Conservation (phyloP, 2,113 vertebrate species). For the Rhinoderma darwinii region DNA sequence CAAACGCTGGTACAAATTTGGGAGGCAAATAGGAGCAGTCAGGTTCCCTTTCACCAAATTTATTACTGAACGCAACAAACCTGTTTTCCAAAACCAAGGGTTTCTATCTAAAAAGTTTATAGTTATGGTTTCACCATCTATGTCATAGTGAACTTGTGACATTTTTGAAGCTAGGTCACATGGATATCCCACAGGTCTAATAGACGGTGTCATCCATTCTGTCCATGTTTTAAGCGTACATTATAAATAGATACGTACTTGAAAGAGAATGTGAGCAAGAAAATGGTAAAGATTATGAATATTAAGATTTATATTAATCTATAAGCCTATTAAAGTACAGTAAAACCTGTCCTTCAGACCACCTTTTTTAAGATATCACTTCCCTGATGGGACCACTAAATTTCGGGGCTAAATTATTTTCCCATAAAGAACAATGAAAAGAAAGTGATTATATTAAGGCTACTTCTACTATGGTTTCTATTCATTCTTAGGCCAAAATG, state of each 20-base stretch:
- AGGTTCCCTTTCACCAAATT: background rate
- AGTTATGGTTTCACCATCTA: slow-evolving; percentile 53
- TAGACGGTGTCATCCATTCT: slow-evolving; percentile 70
- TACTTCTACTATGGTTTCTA: slow-evolving; percentile 84
- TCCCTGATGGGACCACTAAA: slow-evolving; percentile 88
- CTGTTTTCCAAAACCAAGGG: background rate
- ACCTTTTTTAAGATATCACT: slow-evolving; percentile 87
- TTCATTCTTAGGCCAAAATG: slow-evolving; percentile 82
- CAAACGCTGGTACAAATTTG: too few relatives aligned
- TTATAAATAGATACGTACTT: slow-evolving; percentile 82
- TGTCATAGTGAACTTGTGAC: slow-evolving; percentile 61
- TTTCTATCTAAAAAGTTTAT: slow-evolving; percentile 5
- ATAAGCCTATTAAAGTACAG: slow-evolving; percentile 87
- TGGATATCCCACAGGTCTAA: slow-evolving; percentile 67
- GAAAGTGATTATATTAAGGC: slow-evolving; percentile 87
- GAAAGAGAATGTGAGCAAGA: slow-evolving; percentile 76
- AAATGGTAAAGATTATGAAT: slow-evolving; percentile 84
- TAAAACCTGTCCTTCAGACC: slow-evolving; percentile 89
- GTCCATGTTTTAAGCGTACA: slow-evolving; percentile 78
- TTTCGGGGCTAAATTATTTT: slow-evolving; percentile 87
- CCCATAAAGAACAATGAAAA: slow-evolving; percentile 90
- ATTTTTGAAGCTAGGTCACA: slow-evolving; percentile 68
- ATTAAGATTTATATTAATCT: slow-evolving; percentile 89
- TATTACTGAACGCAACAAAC: background rate
- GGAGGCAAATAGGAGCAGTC: too few relatives aligned